phyloP scores from a whole-genome alignment of 1,140 invertebrate species.

The Zophobas morio region DNA sequence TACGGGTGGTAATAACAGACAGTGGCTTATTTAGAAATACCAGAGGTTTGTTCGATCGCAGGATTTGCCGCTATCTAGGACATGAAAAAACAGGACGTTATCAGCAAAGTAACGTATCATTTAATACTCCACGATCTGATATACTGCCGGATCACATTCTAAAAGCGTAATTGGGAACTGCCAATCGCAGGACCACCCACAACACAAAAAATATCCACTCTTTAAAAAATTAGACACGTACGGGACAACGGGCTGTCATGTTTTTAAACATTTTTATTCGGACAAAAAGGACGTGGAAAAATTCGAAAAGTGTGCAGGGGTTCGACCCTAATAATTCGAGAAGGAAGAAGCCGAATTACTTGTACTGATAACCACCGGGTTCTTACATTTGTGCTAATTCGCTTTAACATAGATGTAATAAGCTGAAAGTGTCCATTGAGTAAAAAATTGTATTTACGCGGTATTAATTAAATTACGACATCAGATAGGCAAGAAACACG shows the following conservation, averaged over 20 bases:
- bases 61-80: background rate
- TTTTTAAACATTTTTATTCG: conserved; percentile 22
- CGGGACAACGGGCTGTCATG: conserved; percentile 9
- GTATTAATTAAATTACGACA: no score
- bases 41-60: background rate
- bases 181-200: conserved; percentile 44
- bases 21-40: conserved; percentile 3
- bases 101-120: conserved; percentile 43
- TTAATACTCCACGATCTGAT: conserved; percentile 40
- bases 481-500: no score
- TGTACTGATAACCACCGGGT: no score
- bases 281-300: conserved; percentile 20
- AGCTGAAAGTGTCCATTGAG: no score
- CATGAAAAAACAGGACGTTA: conserved; percentile 27
- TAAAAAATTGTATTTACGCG: no score
- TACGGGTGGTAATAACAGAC: background rate
- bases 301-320: background rate
- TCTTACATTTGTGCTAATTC: no score
- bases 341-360: no score
- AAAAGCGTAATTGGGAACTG: conserved; percentile 43
- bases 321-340: background rate
- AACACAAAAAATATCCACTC: conserved; percentile 38
- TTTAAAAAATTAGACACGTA: conserved; percentile 36
- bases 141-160: conserved; percentile 43
- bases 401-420: no score